phyloP scores from a whole-genome alignment of 2,113 vertebrate genomes.

The Hippocampus abdominalis region DNA sequence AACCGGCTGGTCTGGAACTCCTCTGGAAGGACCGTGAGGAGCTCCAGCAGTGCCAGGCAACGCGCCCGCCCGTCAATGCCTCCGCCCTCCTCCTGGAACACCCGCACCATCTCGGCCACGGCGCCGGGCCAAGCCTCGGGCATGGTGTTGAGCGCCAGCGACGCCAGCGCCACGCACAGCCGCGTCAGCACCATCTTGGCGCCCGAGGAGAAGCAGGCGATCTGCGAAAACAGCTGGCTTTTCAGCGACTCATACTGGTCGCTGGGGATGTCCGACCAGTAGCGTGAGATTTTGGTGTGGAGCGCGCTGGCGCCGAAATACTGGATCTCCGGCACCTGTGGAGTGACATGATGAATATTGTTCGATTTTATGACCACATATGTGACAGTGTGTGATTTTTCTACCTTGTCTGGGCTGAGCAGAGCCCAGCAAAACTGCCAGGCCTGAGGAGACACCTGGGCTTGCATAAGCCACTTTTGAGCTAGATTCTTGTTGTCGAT shows the following conservation, averaged over 20 bases:
- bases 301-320: conserved; percentile 97
- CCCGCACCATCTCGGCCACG: conserved; percentile 93
- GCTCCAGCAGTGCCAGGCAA: conserved; percentile 91
- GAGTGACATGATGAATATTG: neutral
- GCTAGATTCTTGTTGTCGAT: conserved; percentile 99
- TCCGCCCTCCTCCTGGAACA: conserved; percentile 93
- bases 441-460: conserved; percentile 95
- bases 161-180: conserved; percentile 93
- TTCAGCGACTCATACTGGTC: conserved; percentile 97
- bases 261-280: conserved; percentile 95
- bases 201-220: conserved; percentile 89
- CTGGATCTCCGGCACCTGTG: conserved; percentile 93
- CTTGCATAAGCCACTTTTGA: conserved; percentile 99
- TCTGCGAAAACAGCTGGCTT: conserved; percentile 94
- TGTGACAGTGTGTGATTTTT: neutral
- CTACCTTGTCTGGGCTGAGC: conserved; percentile 88
- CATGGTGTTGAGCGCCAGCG: conserved; percentile 97
- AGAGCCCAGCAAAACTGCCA: conserved; percentile 99
- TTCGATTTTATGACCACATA: neutral
- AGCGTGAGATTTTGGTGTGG: conserved; percentile 97
- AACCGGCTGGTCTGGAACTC: conserved; percentile 98
- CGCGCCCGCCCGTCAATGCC: conserved; percentile 89
- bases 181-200: conserved; percentile 98
- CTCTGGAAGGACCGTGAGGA: conserved; percentile 95
- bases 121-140: conserved; percentile 95